These are phyloP conservation scores for Mallateleia sp. DNA, from an alignment of 2,888 invertebrate species.

Conservation along the genomic window DNA sequence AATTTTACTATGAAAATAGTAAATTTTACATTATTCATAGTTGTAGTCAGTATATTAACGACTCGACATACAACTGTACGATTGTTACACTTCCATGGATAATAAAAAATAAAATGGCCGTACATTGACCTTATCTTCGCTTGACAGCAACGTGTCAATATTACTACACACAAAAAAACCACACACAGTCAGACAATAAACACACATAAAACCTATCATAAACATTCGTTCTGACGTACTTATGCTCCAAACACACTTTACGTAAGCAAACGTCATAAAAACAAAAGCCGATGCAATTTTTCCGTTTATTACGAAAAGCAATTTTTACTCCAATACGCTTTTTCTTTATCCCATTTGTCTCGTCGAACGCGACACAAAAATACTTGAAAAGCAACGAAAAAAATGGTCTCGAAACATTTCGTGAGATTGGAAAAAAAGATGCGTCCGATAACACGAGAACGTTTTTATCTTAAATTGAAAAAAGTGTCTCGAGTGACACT, in stretches of 20 bases:
- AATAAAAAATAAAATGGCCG: conserved; percentile 57
- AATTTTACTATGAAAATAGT: no score
- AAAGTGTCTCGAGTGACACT: conserved; percentile 71
- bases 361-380: conserved; percentile 10
- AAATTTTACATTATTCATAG: no score
- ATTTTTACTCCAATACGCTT: conserved; percentile 20
- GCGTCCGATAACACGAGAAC: conserved; percentile 34
- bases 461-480: conserved; percentile 70
- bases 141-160: conserved; percentile 45
- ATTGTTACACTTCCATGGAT: conserved; percentile 51
- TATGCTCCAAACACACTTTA: not conserved
- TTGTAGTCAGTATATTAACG: no score
- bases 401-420: conserved; percentile 27
- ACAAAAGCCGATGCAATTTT: conserved; percentile 6
- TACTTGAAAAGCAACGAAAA: no score
- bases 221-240: not conserved
- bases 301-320: conserved; percentile 6
- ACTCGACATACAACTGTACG: conserved; percentile 55
- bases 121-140: conserved; percentile 52
- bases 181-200: no score
- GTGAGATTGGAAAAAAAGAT: conserved; percentile 24
- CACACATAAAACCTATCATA: not conserved
- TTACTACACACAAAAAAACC: no score
- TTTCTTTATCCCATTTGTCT: conserved; percentile 22
- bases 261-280: conserved; percentile 20